phyloP scores from a whole-genome alignment of 37 sponge, comb jelly and placozoan species.

The Dysidea cf. avara region DNA sequence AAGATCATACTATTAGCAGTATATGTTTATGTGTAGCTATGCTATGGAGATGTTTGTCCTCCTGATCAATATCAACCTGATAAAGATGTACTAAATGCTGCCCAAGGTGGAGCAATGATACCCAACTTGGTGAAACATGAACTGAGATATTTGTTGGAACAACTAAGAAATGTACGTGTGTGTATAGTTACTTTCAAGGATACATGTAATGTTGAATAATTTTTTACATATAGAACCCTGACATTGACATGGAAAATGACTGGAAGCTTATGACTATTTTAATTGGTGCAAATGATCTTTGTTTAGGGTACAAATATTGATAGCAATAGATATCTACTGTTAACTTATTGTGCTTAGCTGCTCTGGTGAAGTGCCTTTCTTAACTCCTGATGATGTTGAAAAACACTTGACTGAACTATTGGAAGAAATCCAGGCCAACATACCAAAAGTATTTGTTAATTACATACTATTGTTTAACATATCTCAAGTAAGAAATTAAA shows the following conservation, averaged over 20 bases:
- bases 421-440: slow-evolving; percentile 46
- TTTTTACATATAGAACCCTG: slow-evolving; percentile 16
- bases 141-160: slow-evolving; percentile 49
- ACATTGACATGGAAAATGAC: slow-evolving; percentile 76
- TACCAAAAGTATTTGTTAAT: slow-evolving; percentile 81
- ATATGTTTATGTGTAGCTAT: slow-evolving; percentile 46
- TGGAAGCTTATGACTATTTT: slow-evolving; percentile 82
- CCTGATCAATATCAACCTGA: slow-evolving; percentile 67
- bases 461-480: slow-evolving; percentile 67
- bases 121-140: slow-evolving; percentile 66
- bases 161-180: slow-evolving; percentile 39
- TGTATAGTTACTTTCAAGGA: no score
- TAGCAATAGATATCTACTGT: neutral
- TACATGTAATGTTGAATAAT: neutral
- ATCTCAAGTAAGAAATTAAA: slow-evolving; percentile 62
- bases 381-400: slow-evolving; percentile 66
- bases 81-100: slow-evolving; percentile 80
- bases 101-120: slow-evolving; percentile 84
- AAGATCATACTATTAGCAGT: neutral
- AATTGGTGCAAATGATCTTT: slow-evolving; percentile 80
- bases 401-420: slow-evolving; percentile 45
- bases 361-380: slow-evolving; percentile 47
- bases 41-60: slow-evolving; percentile 68
- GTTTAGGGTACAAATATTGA: slow-evolving; percentile 48
- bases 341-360: slow-evolving; percentile 30